Percentiles rank a stretch among this genome's conserved stretches.
Evolutionary conservation across 2,113 vertebrate species (phyloP).

Genomic region (Nematolebias whitei): DNA sequence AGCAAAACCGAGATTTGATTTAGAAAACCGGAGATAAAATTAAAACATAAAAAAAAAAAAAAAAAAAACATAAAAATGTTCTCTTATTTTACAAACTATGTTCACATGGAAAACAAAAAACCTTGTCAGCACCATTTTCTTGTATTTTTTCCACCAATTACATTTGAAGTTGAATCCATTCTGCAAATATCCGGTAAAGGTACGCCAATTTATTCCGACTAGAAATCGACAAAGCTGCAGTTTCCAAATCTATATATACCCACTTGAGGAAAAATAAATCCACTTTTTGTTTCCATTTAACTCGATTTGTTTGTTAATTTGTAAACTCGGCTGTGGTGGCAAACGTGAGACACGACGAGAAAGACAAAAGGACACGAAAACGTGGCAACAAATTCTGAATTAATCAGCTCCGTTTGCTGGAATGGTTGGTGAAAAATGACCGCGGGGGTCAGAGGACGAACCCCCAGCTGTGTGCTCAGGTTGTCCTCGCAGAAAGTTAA

Average conservation of each 20-base stretch:
- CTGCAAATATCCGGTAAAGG: constrained; percentile 33
- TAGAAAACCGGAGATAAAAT: constrained; percentile 77
- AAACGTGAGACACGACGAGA: constrained; percentile 29
- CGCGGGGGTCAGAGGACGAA: constrained; percentile 18
- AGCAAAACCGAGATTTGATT: constrained; percentile 70
- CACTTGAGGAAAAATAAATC: constrained; percentile 17
- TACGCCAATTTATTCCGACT: constrained; percentile 40
- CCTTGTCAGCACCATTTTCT: constrained; percentile 76
- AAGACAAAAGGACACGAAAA: constrained; percentile 42
- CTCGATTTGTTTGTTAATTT: constrained; percentile 1
- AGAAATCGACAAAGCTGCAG: constrained; percentile 33
- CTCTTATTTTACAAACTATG: constrained; percentile 81
- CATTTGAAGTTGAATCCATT: neutral
- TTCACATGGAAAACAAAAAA: constrained; percentile 77
- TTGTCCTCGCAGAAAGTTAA: constrained; percentile 40
- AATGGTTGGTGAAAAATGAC: constrained; percentile 64
- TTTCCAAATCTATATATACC: neutral
- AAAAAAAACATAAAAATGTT: constrained; percentile 72
- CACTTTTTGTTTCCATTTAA: constrained; percentile 7
- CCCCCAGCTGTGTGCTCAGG: constrained; percentile 22
- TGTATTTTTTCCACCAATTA: constrained; percentile 23
- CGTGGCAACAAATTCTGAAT: constrained; percentile 37
- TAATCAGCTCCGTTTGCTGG: constrained; percentile 54
- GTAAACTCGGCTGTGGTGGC: neutral
- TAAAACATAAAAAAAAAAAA: constrained; percentile 73